Base-by-base conservation (phyloP, 2,113 vertebrate species). In the Datnioides undecimradiatus region DNA sequence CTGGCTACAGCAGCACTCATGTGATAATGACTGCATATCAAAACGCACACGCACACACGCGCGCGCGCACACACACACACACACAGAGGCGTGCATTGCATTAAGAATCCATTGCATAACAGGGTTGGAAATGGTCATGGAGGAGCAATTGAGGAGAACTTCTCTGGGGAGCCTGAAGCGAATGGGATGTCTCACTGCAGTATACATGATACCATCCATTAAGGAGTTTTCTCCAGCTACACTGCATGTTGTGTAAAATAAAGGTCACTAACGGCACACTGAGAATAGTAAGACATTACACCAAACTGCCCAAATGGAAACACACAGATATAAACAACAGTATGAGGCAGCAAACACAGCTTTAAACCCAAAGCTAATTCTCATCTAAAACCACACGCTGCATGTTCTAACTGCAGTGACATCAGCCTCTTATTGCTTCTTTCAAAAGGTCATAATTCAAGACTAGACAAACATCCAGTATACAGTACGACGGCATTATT, bases 91-190 rank as follows among this genome's bases (percentile, higher is more conserved):
- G 12, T 2, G 0, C 79, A 79, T n/a, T 2, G 0, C 79, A 79
- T n/a, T 70, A 54, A 73, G 34, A 67, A 46, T 13, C 48, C 17
- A 69, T 71, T 80, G 59, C 70, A 60, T 82, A 86, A 87, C 29
- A 49, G 19, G 31, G 40, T 13, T 36, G 48, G 60, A 52, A 73
- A 60, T 25, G 59, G 65, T 66, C 66, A 78, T 12, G 12, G 10
- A 74, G 55, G 60, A 82, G 63, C 25, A 40, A 60, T 29, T 41
- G 62, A 79, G 40, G 60, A 68, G 62, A 52, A 54, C 49, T 31
- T 59, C 33, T 49, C 41, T 6, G 11, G 62, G 51, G 66, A 84
- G 65, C 6, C 33, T 13, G 8, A 55, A 17, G 41, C 6, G 19
- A 73, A 16, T 5, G 34, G 45, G 17, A 33, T 43, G 25, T 73